Evolutionary conservation across 2,113 vertebrate species (phyloP), one percentile per base, ranked within the genome.

Genomic region (Leucoraja erinaceus): DNA sequence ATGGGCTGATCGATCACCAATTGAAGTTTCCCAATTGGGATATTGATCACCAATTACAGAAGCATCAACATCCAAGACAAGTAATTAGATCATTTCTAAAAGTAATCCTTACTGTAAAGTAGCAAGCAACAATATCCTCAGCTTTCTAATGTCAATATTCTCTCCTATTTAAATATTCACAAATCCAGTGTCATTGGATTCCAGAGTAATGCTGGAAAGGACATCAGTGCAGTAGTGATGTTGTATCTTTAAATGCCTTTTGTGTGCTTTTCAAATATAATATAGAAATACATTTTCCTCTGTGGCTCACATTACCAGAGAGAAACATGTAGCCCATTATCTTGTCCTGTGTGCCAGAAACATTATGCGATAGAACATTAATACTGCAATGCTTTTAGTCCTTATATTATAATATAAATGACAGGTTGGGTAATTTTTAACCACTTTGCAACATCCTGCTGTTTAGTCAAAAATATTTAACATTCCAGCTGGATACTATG

Each of bases 321-420:
- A 63, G 56, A 59, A 86, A 31, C 31, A 63, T 63, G 83, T 63
- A 86, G 11, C 3, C 28, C 59, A 63, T 63, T 16, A 12, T 18
- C n/a, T 66, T 79, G 63, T 1, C n/a, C 59, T 88, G 31, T 31
- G 59, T 88, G 83, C 83, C 61, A 61, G 83, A 63, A 61, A 88
- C 83, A 88, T 88, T 61, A 31, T 63, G 59, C 33, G 83, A 88
- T n/a, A 88, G 83, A 88, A 88, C 83, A 63, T 88, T 88, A 88
- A 88, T 88, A 88, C 61, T 88, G 83, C 83, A 88, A 28, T 66
- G 18, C 22, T 10, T 72, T 72, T 20, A 56, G 22, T 63, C 3
- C 10, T 81, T 81, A 31, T 28, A 31, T 28, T 31, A 16, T 63
- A 28, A 63, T 63, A 72, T 66, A 66, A 20, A 72, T 88, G 83